Evolutionary conservation across 2,113 vertebrate species (phyloP).

Genomic region (Oreochromis niloticus): DNA sequence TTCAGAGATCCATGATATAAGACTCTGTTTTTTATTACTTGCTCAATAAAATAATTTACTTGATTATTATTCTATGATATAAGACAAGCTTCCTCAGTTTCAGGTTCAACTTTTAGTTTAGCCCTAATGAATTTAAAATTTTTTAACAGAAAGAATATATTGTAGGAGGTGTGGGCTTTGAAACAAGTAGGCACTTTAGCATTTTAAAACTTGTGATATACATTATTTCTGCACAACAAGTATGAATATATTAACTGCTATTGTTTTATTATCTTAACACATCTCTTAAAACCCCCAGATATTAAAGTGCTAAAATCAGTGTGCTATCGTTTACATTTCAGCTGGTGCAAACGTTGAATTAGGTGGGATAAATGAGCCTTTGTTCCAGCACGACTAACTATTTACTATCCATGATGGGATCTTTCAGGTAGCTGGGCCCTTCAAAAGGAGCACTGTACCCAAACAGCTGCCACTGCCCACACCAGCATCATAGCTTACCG

Average conservation of each 20-base stretch:
- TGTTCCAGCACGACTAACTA: background rate
- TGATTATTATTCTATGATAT: background rate
- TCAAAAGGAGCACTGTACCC: conserved; percentile 44
- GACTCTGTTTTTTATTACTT: background rate
- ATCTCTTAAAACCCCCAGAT: background rate
- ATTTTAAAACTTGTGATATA: background rate
- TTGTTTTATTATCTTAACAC: background rate
- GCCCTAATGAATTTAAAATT: background rate
- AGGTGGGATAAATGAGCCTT: conserved; percentile 1
- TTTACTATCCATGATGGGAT: conserved; percentile 39
- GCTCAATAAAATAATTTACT: background rate
- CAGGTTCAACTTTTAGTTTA: background rate
- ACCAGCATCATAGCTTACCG: conserved; percentile 17
- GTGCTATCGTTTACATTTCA: background rate
- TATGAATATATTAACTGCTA: background rate
- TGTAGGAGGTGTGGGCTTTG: background rate
- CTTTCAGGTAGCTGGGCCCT: conserved; percentile 38
- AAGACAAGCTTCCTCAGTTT: background rate
- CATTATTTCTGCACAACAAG: background rate
- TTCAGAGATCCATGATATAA: background rate
- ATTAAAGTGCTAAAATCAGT: background rate
- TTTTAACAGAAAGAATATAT: background rate
- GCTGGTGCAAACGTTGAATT: background rate
- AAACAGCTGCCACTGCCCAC: conserved; percentile 51
- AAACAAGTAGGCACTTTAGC: background rate